Evolutionary conservation across 2,888 invertebrate genomes (phyloP).

Genomic region (Zhuqinia jingwanae): DNA sequence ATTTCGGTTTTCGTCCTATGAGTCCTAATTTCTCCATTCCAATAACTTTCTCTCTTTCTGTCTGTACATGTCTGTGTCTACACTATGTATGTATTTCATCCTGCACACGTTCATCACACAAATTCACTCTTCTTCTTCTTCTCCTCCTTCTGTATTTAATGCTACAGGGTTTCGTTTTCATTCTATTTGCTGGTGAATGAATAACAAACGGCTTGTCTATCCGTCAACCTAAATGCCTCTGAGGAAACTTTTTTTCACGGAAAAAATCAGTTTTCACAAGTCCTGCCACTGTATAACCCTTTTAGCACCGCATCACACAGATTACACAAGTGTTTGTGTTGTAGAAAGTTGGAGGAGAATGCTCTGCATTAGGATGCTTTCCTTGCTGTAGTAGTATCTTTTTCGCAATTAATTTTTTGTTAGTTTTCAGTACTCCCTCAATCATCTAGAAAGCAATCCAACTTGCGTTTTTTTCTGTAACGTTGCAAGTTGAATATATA

Average conservation of each 20-base stretch:
- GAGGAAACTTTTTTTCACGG: conserved; percentile 22
- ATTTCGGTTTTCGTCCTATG: conserved; percentile 6
- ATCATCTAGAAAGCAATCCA: too few species aligned
- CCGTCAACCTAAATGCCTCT: conserved; percentile 16
- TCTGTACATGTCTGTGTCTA: not conserved
- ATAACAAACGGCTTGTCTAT: not conserved
- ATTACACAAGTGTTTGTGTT: not conserved
- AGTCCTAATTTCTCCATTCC: conserved; percentile 39
- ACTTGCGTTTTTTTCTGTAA: not conserved
- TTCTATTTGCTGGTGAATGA: not conserved
- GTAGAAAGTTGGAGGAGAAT: not conserved
- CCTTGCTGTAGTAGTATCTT: not conserved
- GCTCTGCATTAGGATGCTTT: not conserved
- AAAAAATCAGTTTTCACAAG: not conserved
- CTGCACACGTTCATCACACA: not conserved
- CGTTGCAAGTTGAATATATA: not conserved
- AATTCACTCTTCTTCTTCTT: not conserved
- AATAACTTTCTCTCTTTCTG: too few species aligned
- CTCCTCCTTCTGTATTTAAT: too few species aligned
- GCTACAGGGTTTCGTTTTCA: conserved; percentile 10
- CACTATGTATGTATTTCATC: not conserved
- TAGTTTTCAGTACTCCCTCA: not conserved
- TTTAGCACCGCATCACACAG: not conserved
- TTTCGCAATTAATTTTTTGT: not conserved
- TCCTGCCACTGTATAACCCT: not conserved